These are phyloP conservation scores for Stegastes partitus DNA, from an alignment of 2,113 vertebrate genomes.

Conservation along the genomic window DNA sequence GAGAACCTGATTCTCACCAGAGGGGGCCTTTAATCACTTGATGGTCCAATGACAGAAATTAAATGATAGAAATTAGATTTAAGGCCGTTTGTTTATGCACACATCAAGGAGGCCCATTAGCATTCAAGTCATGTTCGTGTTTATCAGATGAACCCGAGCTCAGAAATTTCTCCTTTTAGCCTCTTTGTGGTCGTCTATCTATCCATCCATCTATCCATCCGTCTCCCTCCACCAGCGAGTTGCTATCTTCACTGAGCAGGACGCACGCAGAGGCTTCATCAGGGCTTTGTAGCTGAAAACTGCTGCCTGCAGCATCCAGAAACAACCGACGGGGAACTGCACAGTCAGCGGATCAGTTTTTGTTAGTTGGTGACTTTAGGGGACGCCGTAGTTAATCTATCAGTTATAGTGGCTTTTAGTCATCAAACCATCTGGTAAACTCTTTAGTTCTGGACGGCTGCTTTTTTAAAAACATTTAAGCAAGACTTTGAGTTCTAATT, in stretches of 20 bases:
- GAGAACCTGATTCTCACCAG: too few relatives aligned
- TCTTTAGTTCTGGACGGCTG: neutral
- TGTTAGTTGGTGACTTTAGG: neutral
- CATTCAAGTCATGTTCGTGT: too few relatives aligned
- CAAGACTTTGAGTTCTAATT: neutral
- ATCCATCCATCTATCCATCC: neutral
- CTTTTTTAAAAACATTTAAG: neutral
- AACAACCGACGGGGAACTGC: neutral
- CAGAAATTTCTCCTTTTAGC: too few relatives aligned
- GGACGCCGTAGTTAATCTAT: conserved; percentile 7
- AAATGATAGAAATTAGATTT: too few relatives aligned
- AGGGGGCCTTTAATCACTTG: too few relatives aligned
- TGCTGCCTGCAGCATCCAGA: neutral
- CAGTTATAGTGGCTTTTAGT: neutral
- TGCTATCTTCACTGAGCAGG: neutral
- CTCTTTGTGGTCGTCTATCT: neutral
- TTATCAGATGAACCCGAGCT: too few relatives aligned
- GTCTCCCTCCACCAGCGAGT: neutral
- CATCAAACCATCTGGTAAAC: neutral
- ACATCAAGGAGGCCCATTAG: too few relatives aligned
- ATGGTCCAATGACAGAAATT: neutral
- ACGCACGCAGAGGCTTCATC: neutral
- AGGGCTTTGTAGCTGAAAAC: neutral
- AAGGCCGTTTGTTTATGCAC: too few relatives aligned
- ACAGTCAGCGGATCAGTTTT: neutral